Base-by-base conservation (phyloP, 2,113 vertebrate species). In the Thinocorus orbignyianus region DNA sequence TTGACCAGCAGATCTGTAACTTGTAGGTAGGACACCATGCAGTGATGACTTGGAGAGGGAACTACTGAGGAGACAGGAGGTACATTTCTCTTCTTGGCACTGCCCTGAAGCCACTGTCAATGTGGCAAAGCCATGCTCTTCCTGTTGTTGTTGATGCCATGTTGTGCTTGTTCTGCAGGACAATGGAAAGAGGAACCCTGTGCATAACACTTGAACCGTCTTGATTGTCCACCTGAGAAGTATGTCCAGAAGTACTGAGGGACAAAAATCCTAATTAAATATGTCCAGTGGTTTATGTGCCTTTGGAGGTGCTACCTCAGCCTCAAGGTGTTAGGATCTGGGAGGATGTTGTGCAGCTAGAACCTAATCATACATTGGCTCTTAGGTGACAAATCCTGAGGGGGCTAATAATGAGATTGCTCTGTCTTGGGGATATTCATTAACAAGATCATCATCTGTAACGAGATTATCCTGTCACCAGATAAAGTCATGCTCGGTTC, bases 381-480 rank as follows among this genome's bases (percentile, higher is more conserved):
- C 72, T 48, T 89, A 96, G 90, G 94, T 97, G 92, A 87, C 80
- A 97, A 97, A 97, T 97, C 97, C 97, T 93, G 80, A 97, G 94
- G 96, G 95, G 95, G 94, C 87, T 96, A 97, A 96, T 97, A 97
- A 97, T 96, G 94, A 97, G 96, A 97, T 97, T 97, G 80, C 60
- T 94, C 85, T 97, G 96, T 97, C 96, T 96, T 97, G 96, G 95
- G 95, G 95, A 97, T 97, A 94, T 92, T 97, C 93, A 96, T 97
- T 97, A 97, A 96, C 95, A 97, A 97, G 96, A 97, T 97, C 96
- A 96, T 96, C 96, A 97, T 96, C 91, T 95, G 73, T 97, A 97
- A 97, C 94, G 94, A 96, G 97, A 97, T 97, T 97, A 97, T 92
- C 80, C 85, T 96, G 90, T 83, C 94, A 97, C 91, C 93, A 97